Base-by-base conservation (phyloP, 2,888 invertebrate species). In the Epirrita christyi region DNA sequence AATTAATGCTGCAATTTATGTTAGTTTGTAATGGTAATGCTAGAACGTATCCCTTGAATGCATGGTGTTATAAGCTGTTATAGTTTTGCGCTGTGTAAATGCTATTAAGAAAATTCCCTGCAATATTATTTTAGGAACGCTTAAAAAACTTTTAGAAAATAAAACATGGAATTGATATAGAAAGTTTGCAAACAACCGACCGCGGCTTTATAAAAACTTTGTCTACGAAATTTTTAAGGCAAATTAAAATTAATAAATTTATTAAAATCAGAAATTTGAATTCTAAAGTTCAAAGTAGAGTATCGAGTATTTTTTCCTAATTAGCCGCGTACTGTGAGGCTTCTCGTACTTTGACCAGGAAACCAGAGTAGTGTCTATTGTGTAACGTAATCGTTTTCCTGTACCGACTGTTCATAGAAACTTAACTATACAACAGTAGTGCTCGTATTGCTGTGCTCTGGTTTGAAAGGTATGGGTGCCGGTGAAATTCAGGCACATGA, bases 291-390 rank as follows among this genome's bases (percentile, higher is more conserved):
- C 40, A 54, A 45, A 44, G 48, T 5, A 6, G 42, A 49, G 73
- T 78, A 78, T 80, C 73, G 61, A 72, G 72, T 82, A 66, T 66
- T 59, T 77, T 78, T 71, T 68, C 58, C 68, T 83, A 88, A 89
- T 90, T 89, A 89, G 78, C 73, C 58, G 69, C 72, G 73, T 74
- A 76, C 80, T 80, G 72, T 66, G 63, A 45, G 91, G 91, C 81
- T 91, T 91, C 91, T 62, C 70, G 75, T 88, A 88, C 88, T 89
- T 84, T 86, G 91, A 87, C 91, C 89, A 83, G 76, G 87, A 89
- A 87, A 73, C 87, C 86, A 34, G 63, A 70, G 59, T 47, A 82
- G 70, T 86, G 88, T 80, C 63, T 72, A 76, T 82, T 86, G 83
- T 79, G 89, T 78, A 88, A 90, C 64, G 56, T 73, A 86, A 91